Percentiles rank a stretch among this genome's conserved stretches.
phyloP scores from a whole-genome alignment of 2,888 invertebrate genomes.

The Xanthia icteritia region DNA sequence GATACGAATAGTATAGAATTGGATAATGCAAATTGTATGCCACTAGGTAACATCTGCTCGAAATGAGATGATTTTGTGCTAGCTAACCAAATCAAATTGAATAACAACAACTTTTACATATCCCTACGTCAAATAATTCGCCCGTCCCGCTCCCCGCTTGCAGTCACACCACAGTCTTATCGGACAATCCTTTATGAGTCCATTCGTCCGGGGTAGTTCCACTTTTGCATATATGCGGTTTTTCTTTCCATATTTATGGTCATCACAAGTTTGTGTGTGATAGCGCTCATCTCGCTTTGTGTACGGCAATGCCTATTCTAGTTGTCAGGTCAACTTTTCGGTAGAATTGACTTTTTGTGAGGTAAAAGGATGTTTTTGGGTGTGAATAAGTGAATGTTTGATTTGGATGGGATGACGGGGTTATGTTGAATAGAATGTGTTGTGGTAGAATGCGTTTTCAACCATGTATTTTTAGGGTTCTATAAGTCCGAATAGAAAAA shows the following conservation, averaged over 20 bases:
- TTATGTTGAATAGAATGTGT: too few relatives aligned
- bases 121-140: background rate
- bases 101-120: background rate
- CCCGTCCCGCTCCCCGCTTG: slow-evolving; percentile 29
- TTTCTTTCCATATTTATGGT: slow-evolving; percentile 63
- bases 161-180: slow-evolving; percentile 36
- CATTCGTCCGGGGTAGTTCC: slow-evolving; percentile 63
- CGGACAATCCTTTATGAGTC: slow-evolving; percentile 66
- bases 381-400: slow-evolving; percentile 30
- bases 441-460: background rate
- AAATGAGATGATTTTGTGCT: too few relatives aligned
- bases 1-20: too few relatives aligned
- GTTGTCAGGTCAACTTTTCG: slow-evolving; percentile 14
- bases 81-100: too few relatives aligned
- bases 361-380: slow-evolving; percentile 4
- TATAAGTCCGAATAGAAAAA: too few relatives aligned
- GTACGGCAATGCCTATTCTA: slow-evolving; percentile 14
- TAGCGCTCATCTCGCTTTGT: slow-evolving; percentile 44
- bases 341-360: slow-evolving; percentile 35
- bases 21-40: too few relatives aligned
- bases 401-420: background rate
- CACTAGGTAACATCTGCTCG: too few relatives aligned
- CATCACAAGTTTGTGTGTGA: slow-evolving; percentile 50
- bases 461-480: background rate
- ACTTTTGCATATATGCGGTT: slow-evolving; percentile 62